Evolutionary conservation across 2,113 vertebrate genomes (phyloP), one percentile per base, ranked within the genome.

Genomic region (Coreoperca whiteheadi): DNA sequence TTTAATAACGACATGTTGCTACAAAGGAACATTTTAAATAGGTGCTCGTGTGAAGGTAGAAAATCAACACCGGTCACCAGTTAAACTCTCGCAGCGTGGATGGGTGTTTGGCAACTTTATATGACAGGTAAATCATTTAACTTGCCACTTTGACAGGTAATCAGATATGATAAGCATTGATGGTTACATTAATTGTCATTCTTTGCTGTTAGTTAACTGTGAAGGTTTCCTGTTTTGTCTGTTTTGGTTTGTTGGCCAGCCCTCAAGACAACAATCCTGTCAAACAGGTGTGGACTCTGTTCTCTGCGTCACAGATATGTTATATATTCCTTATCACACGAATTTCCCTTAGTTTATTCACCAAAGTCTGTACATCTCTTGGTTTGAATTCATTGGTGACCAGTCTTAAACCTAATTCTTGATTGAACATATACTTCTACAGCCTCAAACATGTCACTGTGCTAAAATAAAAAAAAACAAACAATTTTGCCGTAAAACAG

Each of bases 181-280:
- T 34, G 32, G 6, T 5, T 34, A 34, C 32, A 34, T 34, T 57
- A 25, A 32, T 59, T 30, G 39, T 64, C 43, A 81, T 32, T 37
- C 34, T 34, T 18, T 70, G 80, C 32, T 6, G 34, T 57, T 8
- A 69, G 7, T 39, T 1, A 63, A 4, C 4, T 41, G 32, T 28
- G 23, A 56, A 61, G 11, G 15, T 66, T 60, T 59, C 15, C 41
- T n/a, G 43, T 39, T 43, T 41, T 28, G 25, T 41, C 9, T 60
- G 4, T 51, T 79, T 18, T 25, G 20, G 23, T 41, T 6, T 51
- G 48, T 51, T 66, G 56, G 30, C 3, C 6, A 6, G 16, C 0
- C 8, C 2, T 67, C 30, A 56, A 80, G 21, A 11, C 66, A 30
- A 23, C 69, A 75, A 32, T 43, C 77, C 34, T 50, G 80, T 56